Base-by-base conservation (phyloP, 2,113 vertebrate species). In the Corythornis madagascariensis region DNA sequence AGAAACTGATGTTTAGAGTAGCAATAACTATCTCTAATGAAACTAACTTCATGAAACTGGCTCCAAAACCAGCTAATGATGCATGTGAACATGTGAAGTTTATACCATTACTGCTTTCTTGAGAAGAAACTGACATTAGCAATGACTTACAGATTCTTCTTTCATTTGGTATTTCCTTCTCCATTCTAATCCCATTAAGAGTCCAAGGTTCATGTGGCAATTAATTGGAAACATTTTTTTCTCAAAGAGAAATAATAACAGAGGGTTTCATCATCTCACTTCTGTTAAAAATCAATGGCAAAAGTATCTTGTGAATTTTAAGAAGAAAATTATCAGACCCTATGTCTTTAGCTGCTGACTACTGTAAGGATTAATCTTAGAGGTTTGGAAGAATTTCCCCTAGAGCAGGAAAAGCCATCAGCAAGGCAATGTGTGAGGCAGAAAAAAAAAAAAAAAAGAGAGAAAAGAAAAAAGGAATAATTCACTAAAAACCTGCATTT, bases 361-460 rank as follows among this genome's bases (percentile, higher is more conserved):
- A 57, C 45, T 6, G 1, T 31, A 88, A 55, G 6, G 50, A 87
- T 93, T 94, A 89, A 83, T 79, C 50, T 71, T 63, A 74, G 59
- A 88, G 4, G 4, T 67, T 79, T 90, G 89, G 88, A 96, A 93
- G 88, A 83, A 90, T 92, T 95, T 90, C 47, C 71, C 89, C 89
- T 83, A 61, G 75, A 93, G 94, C 86, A 96, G 94, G 89, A 92
- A 93, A 94, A 96, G 10, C 38, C 40, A 90, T 95, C 87, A 85
- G 92, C 93, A 78, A 63, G 28, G 42, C 84, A 86, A 64, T 25
- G 33, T 94, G 73, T 94, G 70, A 88, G 83, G 80, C 64, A 90
- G 15, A 17, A 15, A 45, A 38, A 94, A 95, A 94, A 76, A 3
- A 22, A 40, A 71, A 18, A 69, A 18, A 53, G 24, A 38, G 18